These are phyloP conservation scores for Oryzias melastigma DNA, from an alignment of 2,113 vertebrate genomes.

Conservation along the genomic window DNA sequence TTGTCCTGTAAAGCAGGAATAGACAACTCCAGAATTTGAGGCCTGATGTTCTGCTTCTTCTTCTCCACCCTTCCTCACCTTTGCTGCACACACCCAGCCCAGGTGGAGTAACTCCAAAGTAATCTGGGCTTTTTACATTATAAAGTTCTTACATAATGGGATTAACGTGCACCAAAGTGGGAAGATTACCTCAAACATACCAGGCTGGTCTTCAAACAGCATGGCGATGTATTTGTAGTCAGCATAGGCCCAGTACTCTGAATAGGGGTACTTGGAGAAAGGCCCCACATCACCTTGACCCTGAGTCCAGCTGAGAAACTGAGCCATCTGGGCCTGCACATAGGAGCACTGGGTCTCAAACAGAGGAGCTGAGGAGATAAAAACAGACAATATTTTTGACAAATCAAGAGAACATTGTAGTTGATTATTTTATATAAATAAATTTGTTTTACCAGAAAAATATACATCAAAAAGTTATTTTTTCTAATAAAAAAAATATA, in stretches of 20 bases:
- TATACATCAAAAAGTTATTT: constrained; percentile 10
- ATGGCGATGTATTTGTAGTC: constrained; percentile 94
- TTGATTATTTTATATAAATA: constrained; percentile 1
- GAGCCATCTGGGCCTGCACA: constrained; percentile 79
- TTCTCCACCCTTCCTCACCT: too few relatives aligned
- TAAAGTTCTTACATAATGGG: background rate
- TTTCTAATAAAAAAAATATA: too few relatives aligned
- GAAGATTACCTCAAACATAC: constrained; percentile 86
- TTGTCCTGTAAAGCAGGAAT: too few relatives aligned
- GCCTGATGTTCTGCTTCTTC: too few relatives aligned
- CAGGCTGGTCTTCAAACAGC: constrained; percentile 84
- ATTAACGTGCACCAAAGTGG: background rate
- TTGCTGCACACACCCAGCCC: background rate
- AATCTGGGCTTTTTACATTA: background rate
- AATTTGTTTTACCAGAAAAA: background rate
- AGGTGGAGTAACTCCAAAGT: background rate
- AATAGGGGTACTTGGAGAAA: constrained; percentile 77
- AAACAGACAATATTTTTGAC: background rate
- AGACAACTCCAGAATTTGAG: too few relatives aligned
- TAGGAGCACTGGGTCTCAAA: constrained; percentile 92
- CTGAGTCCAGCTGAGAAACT: constrained; percentile 86
- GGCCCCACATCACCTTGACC: constrained; percentile 70
- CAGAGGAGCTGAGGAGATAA: constrained; percentile 78
- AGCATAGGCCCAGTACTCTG: constrained; percentile 92
- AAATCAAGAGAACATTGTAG: background rate